phyloP scores from a whole-genome alignment of 2,113 vertebrate species.

The Bambusicola thoracicus region DNA sequence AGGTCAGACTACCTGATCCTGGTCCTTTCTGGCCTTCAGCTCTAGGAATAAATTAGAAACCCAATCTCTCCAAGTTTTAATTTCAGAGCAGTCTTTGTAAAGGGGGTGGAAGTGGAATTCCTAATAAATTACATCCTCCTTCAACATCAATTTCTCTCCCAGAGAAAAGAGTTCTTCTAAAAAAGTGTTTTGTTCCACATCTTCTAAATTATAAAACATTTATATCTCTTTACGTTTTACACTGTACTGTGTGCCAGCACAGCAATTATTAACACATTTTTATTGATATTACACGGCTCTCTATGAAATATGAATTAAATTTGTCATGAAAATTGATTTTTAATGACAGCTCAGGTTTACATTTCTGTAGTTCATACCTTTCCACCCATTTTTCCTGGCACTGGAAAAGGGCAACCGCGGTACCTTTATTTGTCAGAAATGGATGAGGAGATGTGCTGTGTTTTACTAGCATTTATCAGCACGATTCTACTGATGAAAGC shows the following conservation, averaged over 20 bases:
- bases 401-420: background rate
- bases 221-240: conserved; percentile 53
- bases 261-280: conserved; percentile 71
- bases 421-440: conserved; percentile 30
- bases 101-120: conserved; percentile 34
- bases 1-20: conserved; percentile 64
- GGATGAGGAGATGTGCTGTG: background rate
- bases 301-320: conserved; percentile 71
- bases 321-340: conserved; percentile 77
- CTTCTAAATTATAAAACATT: conserved; percentile 63
- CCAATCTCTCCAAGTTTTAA: conserved; percentile 57
- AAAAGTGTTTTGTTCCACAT: conserved; percentile 45
- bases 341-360: conserved; percentile 73
- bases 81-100: conserved; percentile 60
- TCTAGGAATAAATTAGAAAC: conserved; percentile 60
- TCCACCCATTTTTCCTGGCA: background rate
- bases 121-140: conserved; percentile 61
- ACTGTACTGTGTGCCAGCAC: conserved; percentile 57
- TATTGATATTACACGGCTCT: conserved; percentile 67
- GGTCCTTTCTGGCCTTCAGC: conserved; percentile 49
- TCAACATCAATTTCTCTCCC: conserved; percentile 20
- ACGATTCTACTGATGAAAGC: background rate
- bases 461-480: background rate
- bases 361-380: conserved; percentile 67
- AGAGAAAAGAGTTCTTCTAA: conserved; percentile 23